A percentile compares a stretch with the other conserved stretches of the same genome.
Conservation (phyloP, 2,888 invertebrate genomes). For the Agonopterix heracliana region DNA sequence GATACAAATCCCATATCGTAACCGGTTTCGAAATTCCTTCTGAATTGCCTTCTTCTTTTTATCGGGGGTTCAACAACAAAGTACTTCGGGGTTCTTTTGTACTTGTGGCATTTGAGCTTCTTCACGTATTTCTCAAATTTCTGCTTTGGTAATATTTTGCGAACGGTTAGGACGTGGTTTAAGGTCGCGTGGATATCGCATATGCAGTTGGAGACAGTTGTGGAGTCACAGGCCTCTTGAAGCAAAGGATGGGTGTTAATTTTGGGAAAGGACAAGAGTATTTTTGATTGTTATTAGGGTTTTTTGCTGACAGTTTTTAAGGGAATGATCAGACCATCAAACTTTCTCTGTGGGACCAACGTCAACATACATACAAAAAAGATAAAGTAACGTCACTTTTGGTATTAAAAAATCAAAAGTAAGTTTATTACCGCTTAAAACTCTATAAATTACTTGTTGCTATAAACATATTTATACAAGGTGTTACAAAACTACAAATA, state of each 20-base stretch:
- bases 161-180: conserved; percentile 20
- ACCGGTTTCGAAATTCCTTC: neutral
- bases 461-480: too few relatives aligned
- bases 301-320: too few relatives aligned
- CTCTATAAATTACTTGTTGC: too few relatives aligned
- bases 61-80: conserved; percentile 22
- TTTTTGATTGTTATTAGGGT: too few relatives aligned
- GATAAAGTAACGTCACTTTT: too few relatives aligned
- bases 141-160: conserved; percentile 12
- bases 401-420: too few relatives aligned
- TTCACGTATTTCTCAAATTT: conserved; percentile 30
- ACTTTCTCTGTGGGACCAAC: too few relatives aligned
- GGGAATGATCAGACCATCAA: too few relatives aligned
- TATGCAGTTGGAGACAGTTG: conserved; percentile 19
- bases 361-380: too few relatives aligned
- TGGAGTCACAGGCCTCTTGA: conserved; percentile 46
- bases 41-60: neutral
- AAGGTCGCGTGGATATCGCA: conserved; percentile 40
- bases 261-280: conserved; percentile 7
- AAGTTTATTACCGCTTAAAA: too few relatives aligned
- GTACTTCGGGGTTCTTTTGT: conserved; percentile 18
- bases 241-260: conserved; percentile 32
- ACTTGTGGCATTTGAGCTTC: conserved; percentile 31
- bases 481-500: too few relatives aligned
- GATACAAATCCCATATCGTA: conserved; percentile 2